A percentile compares a stretch with the other conserved stretches of the same genome.
These are phyloP conservation scores for Nezara viridula DNA, from an alignment of 2,888 invertebrate species.

Conservation along the genomic window DNA sequence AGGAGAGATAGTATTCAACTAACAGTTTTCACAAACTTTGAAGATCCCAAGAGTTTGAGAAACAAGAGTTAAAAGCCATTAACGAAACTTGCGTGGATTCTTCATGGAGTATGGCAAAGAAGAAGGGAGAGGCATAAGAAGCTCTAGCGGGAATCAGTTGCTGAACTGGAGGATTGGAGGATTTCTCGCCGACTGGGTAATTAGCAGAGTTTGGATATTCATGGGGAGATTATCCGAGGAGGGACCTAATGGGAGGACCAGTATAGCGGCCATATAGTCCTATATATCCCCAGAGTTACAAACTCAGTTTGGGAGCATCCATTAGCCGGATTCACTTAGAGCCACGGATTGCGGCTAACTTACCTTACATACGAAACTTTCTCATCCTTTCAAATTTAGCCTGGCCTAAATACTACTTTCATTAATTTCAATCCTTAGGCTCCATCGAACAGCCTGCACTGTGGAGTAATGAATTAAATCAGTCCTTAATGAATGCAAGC, in stretches of 20 bases:
- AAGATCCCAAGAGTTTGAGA: background rate
- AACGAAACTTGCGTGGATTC: background rate
- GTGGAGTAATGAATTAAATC: background rate
- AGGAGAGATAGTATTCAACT: background rate
- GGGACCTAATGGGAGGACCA: constrained; percentile 31
- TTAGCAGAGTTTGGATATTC: constrained; percentile 57
- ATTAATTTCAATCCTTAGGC: constrained; percentile 25
- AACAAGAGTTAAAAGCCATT: background rate
- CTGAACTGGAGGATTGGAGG: constrained; percentile 12
- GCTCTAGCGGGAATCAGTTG: background rate
- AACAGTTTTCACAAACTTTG: background rate
- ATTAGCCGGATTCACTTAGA: constrained; percentile 54
- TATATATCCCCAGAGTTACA: constrained; percentile 29
- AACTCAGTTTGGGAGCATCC: constrained; percentile 52
- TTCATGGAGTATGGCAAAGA: background rate
- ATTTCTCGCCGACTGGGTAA: constrained; percentile 45
- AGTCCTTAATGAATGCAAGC: background rate
- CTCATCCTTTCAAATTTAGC: constrained; percentile 35
- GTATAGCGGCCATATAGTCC: constrained; percentile 4
- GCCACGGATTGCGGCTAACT: constrained; percentile 52
- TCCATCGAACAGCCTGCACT: background rate
- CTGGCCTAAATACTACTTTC: constrained; percentile 31
- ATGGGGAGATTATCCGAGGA: constrained; percentile 45
- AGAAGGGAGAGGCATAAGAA: background rate
- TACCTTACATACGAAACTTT: constrained; percentile 15